Evolutionary conservation across 2,797 vertebrate genomes (phyloP), one percentile per base, ranked within the genome.

Genomic region (Falco biarmicus): DNA sequence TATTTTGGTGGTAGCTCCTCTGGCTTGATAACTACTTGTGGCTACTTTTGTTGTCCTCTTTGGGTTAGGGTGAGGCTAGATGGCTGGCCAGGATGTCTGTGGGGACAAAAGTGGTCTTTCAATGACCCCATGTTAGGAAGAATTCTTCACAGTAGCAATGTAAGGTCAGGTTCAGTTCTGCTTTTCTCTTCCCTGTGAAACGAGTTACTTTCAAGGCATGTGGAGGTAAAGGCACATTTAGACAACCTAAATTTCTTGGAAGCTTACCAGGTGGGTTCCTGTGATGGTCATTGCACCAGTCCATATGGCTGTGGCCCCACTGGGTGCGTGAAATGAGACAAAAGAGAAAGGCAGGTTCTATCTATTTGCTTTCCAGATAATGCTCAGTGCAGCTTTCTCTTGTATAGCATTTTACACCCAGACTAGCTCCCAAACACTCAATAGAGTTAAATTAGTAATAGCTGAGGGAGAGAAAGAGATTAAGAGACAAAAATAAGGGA

Each of bases 371-470:
- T 91, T 61, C 45, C 48, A 61, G 92, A 12, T 74, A 26, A 60
- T 2, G 9, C 54, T 82, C 37, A 39, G 56, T 64, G 41, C 28
- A 32, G 26, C 48, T 79, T 96, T 88, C 82, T 89, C 80, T 74
- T 50, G 15, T 39, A 5, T 10, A 39, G 41, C 17, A 41, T 61
- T 57, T 87, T 56, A 60, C 45, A 51, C 73, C 29, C 71, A 87
- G 78, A 73, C 39, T 17, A 83, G 47, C 25, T 85, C 37, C 45
- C 64, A 68, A 25, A 48, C 25, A 34, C 47, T 80, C 64, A 84
- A 0, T 34, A 43, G 70, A 47, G 48, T 85, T 96, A 77, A 95
- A 94, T 94, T 94, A 91, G 96, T 94, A 79, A 95, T 77, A 84
- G 68, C 28, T 77, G 47, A 81, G 39, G 51, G 53, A 90, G 50